phyloP scores from a whole-genome alignment of 2,113 vertebrate species.

The Nothocercus nigrocapillus region DNA sequence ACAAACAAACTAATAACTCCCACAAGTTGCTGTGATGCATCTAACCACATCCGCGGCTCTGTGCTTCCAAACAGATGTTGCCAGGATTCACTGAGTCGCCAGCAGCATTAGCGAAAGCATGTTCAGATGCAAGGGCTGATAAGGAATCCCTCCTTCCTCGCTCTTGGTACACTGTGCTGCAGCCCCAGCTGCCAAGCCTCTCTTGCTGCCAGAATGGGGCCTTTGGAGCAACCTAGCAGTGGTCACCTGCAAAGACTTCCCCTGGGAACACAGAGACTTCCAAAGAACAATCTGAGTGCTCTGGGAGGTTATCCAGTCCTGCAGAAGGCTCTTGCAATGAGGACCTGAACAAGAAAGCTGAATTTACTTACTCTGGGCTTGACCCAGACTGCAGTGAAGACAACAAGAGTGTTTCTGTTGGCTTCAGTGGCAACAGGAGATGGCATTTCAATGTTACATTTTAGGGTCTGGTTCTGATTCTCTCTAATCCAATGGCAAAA shows the following conservation, averaged over 20 bases:
- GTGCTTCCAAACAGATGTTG: constrained; percentile 26
- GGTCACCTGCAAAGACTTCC: not conserved
- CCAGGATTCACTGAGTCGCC: not conserved
- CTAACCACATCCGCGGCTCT: not conserved
- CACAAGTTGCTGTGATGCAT: not conserved
- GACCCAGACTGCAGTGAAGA: not conserved
- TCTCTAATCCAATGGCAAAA: not conserved
- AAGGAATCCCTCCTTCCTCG: not conserved
- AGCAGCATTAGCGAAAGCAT: not conserved
- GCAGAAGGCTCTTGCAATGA: fast-evolving
- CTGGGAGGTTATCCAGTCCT: not conserved
- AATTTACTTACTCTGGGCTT: not conserved
- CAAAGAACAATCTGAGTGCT: not conserved
- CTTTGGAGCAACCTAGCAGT: not conserved
- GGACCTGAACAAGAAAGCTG: not conserved
- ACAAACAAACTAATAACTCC: constrained; percentile 12
- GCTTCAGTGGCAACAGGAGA: not conserved
- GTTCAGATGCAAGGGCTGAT: not conserved
- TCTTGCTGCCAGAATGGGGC: not conserved
- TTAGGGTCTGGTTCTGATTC: not conserved
- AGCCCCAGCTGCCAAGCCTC: not conserved
- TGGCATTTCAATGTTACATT: not conserved
- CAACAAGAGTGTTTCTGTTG: not conserved
- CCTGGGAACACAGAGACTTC: not conserved
- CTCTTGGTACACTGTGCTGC: not conserved